Evolutionary conservation across 1,140 invertebrate species (phyloP).

Genomic region (Rhopalosiphum maidis): DNA sequence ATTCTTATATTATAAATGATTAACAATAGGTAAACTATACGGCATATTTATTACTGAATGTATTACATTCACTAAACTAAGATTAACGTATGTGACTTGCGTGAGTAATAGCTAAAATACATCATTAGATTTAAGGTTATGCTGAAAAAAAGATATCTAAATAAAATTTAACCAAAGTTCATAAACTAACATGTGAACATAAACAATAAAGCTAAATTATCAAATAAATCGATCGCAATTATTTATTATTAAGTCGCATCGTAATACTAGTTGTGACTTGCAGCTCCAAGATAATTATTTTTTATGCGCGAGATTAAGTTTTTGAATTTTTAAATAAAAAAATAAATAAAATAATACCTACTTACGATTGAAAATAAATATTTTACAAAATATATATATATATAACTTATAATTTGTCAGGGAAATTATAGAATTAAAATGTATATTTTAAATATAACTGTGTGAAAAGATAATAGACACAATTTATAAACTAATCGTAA

Average conservation of each 20-base stretch:
- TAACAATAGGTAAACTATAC: neutral
- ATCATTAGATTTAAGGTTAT: neutral
- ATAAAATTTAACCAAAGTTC: neutral
- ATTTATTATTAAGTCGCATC: neutral
- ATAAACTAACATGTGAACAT: conserved; percentile 12
- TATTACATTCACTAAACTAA: neutral
- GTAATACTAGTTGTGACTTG: neutral
- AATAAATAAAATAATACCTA: neutral
- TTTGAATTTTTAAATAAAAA: neutral
- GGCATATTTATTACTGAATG: neutral
- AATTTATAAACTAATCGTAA: neutral
- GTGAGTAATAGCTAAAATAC: neutral
- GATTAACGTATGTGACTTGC: neutral
- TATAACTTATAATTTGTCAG: no score
- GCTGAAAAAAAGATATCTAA: neutral
- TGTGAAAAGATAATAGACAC: neutral
- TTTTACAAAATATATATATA: neutral
- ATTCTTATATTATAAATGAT: neutral
- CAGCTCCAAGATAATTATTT: neutral
- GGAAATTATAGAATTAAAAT: neutral
- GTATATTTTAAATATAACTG: neutral
- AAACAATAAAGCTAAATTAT: neutral
- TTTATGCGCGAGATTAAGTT: neutral
- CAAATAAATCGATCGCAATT: neutral
- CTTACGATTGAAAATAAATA: neutral